Conservation (phyloP, 2,797 vertebrate species). For the Oreochromis grahami region DNA sequence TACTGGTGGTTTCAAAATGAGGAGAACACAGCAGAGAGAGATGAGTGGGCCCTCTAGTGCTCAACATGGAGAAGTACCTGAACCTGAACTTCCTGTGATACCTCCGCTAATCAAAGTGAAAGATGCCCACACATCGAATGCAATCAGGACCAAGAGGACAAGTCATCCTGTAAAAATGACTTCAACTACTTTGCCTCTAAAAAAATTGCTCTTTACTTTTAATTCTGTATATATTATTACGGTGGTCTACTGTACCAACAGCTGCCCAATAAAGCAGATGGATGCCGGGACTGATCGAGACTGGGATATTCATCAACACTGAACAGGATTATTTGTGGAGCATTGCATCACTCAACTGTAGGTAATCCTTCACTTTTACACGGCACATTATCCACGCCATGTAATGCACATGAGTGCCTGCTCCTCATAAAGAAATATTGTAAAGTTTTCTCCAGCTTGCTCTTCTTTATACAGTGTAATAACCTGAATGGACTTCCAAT, state of each 20-base stretch:
- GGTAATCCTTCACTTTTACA: slow-evolving; percentile 47
- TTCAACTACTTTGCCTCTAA: neutral
- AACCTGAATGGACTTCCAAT: slow-evolving; percentile 46
- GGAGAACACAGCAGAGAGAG: neutral
- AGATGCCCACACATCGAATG: neutral
- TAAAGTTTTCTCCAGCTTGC: slow-evolving; percentile 29
- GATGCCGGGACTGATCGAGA: neutral
- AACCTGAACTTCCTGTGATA: neutral
- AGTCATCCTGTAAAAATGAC: neutral
- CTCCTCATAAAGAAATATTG: slow-evolving; percentile 46
- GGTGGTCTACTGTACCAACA: neutral
- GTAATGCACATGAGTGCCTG: slow-evolving; percentile 52
- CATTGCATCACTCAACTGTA: slow-evolving; percentile 36
- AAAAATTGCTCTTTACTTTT: slow-evolving; percentile 8
- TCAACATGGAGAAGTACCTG: neutral
- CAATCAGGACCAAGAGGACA: neutral
- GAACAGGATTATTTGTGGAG: slow-evolving; percentile 28
- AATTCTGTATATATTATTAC: neutral
- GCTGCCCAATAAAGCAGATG: slow-evolving; percentile 20
- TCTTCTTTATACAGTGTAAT: slow-evolving; percentile 38
- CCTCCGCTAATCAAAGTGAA: neutral
- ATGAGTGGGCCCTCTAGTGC: slow-evolving; percentile 55
- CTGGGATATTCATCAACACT: slow-evolving; percentile 18
- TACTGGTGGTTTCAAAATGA: neutral
- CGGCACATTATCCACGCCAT: slow-evolving; percentile 30